Conservation (phyloP, 2,888 invertebrate species). For the Aphodius sticticus region DNA sequence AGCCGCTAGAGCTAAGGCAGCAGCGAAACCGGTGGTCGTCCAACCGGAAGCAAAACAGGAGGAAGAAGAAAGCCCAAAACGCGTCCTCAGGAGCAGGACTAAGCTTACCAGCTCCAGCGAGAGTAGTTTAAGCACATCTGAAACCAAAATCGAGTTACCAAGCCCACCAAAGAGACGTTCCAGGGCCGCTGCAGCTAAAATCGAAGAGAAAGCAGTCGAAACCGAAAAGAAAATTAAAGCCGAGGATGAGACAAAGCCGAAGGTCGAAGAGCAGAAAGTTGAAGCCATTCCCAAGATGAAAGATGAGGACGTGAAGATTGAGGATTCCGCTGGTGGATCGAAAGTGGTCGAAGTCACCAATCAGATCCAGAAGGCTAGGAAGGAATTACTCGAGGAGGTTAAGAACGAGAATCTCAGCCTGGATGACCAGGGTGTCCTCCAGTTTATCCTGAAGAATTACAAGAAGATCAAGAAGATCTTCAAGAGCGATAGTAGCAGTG, state of each 20-base stretch:
- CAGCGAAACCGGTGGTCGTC: not conserved
- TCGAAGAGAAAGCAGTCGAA: conserved; percentile 17
- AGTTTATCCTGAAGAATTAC: conserved; percentile 35
- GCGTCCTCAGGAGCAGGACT: conserved; percentile 4
- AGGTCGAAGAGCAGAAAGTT: conserved; percentile 35
- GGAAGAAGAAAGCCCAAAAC: not conserved
- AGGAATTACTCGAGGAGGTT: conserved; percentile 32
- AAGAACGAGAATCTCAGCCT: conserved; percentile 33
- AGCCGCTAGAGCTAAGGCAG: not conserved
- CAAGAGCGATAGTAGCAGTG: conserved; percentile 33
- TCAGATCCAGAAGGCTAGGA: conserved; percentile 31
- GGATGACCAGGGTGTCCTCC: conserved; percentile 28
- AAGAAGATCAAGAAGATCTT: conserved; percentile 36
- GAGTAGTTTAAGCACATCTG: not conserved
- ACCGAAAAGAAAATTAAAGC: conserved; percentile 13
- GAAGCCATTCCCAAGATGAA: conserved; percentile 39
- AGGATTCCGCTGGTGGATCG: conserved; percentile 37
- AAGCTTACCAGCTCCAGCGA: conserved; percentile 19
- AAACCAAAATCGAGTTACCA: not conserved
- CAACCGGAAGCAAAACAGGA: not conserved
- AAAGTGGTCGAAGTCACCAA: conserved; percentile 32
- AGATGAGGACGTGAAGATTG: conserved; percentile 17
- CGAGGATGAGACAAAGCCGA: conserved; percentile 5
- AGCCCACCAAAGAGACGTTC: not conserved
- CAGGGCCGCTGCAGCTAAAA: not conserved